These are phyloP conservation scores for Palythoa heliodiscus DNA, from an alignment of 92 coral and sea anemone genomes.

Conservation along the genomic window DNA sequence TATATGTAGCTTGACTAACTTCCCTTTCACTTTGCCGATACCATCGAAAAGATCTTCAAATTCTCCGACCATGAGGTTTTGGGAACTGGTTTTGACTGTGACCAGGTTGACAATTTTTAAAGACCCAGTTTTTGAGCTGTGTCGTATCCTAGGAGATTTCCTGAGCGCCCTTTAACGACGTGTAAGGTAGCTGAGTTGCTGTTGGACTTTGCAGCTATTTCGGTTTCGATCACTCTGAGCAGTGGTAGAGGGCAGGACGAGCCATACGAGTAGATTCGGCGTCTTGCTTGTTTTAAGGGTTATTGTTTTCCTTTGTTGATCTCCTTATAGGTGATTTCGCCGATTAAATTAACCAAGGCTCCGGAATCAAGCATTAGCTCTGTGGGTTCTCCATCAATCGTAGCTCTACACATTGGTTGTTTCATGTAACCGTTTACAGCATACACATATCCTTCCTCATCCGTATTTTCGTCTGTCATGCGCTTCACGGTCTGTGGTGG, in stretches of 20 bases:
- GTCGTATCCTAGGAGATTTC: background rate
- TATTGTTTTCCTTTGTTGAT: background rate
- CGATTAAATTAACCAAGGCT: conserved; percentile 1
- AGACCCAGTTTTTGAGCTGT: background rate
- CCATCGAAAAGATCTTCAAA: background rate
- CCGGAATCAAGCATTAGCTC: background rate
- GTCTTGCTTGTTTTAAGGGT: background rate
- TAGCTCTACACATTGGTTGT: background rate
- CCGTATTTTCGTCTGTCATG: background rate
- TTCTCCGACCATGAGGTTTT: background rate
- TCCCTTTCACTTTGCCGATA: background rate
- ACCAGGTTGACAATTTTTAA: background rate
- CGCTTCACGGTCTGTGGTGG: background rate
- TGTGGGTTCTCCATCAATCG: background rate
- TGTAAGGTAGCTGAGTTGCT: background rate
- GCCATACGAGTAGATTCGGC: background rate
- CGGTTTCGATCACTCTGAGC: background rate
- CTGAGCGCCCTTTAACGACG: background rate
- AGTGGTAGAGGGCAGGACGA: background rate
- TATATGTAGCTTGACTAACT: background rate
- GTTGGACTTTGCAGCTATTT: background rate
- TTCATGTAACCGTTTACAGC: background rate
- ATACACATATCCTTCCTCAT: background rate
- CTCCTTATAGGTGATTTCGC: background rate
- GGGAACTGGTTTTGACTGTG: background rate